Evolutionary conservation across 2,113 vertebrate genomes (phyloP).

Genomic region (Planiliza haematocheilus): DNA sequence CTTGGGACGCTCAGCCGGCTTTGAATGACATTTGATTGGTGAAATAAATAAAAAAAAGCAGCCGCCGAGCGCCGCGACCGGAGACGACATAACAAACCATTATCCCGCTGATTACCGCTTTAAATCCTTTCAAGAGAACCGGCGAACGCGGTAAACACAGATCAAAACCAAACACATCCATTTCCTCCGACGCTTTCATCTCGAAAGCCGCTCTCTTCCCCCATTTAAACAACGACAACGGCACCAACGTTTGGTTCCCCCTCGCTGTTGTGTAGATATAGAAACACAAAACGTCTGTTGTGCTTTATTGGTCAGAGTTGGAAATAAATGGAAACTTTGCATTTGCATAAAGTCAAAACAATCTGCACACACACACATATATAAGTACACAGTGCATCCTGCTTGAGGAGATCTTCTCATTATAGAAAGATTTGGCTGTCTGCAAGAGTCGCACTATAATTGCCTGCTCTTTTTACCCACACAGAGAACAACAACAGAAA

Average conservation of each 20-base stretch:
- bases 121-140: constrained; percentile 51
- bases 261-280: constrained; percentile 9
- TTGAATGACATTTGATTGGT: constrained; percentile 51
- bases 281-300: constrained; percentile 35
- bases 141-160: constrained; percentile 49
- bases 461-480: constrained; percentile 60
- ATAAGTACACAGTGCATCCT: constrained; percentile 12
- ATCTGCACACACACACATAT: not conserved
- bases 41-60: constrained; percentile 46
- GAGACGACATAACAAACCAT: constrained; percentile 55
- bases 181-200: constrained; percentile 62
- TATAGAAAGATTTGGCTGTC: constrained; percentile 58
- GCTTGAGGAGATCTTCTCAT: constrained; percentile 68
- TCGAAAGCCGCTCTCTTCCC: constrained; percentile 23
- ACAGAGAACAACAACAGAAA: constrained; percentile 48
- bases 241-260: constrained; percentile 16
- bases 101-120: constrained; percentile 64
- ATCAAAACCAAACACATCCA: constrained; percentile 54
- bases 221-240: constrained; percentile 50
- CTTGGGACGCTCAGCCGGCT: constrained; percentile 18
- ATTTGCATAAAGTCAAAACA: constrained; percentile 48
- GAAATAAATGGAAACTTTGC: constrained; percentile 47
- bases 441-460: constrained; percentile 52
- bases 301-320: constrained; percentile 41
- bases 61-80: constrained; percentile 13